phyloP scores from a whole-genome alignment of 2,797 vertebrate species.

The Heteromormyrus szaboi region DNA sequence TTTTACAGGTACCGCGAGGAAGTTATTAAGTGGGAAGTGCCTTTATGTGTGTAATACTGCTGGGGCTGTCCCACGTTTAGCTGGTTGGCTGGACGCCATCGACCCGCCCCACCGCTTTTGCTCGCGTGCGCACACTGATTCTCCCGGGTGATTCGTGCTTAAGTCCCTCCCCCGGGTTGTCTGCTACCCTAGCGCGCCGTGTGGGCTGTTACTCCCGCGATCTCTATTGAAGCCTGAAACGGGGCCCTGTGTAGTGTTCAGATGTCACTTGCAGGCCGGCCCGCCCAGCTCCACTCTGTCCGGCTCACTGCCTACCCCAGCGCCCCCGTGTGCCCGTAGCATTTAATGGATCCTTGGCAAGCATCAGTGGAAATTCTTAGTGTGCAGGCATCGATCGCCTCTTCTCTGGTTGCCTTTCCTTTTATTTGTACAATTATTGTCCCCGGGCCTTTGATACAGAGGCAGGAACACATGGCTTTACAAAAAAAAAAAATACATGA shows the following conservation, averaged over 20 bases:
- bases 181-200: constrained; percentile 32
- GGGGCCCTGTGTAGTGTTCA: constrained; percentile 68
- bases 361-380: constrained; percentile 69
- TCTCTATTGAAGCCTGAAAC: constrained; percentile 65
- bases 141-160: neutral
- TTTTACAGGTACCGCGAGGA: neutral
- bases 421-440: constrained; percentile 47
- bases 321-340: constrained; percentile 69
- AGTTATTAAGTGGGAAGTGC: neutral
- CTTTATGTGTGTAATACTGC: neutral
- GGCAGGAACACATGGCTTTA: constrained; percentile 35
- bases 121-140: neutral
- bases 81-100: neutral
- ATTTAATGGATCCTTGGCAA: constrained; percentile 72
- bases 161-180: constrained; percentile 28
- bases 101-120: neutral
- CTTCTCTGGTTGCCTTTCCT: constrained; percentile 30
- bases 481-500: constrained; percentile 16
- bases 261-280: constrained; percentile 59
- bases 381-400: constrained; percentile 51
- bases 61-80: neutral
- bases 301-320: constrained; percentile 59
- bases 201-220: constrained; percentile 48
- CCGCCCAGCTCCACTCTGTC: constrained; percentile 40
- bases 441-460: constrained; percentile 48